phyloP scores from a whole-genome alignment of 2,888 invertebrate species.

The Anthrax anthrax region DNA sequence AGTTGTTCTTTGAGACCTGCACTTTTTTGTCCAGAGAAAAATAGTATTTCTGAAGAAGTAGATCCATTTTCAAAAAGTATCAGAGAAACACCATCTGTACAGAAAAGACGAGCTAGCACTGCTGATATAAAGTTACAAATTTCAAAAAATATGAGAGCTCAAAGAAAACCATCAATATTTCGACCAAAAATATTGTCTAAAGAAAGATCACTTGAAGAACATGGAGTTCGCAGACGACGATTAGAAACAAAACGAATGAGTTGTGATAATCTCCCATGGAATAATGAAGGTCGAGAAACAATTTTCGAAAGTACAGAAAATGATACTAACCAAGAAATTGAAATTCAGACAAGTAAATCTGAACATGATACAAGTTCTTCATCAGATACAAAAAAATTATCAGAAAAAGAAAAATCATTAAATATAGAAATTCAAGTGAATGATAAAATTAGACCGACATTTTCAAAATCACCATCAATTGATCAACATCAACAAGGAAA shows the following conservation, averaged over 20 bases:
- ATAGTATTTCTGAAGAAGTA: constrained; percentile 42
- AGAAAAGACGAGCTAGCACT: neutral
- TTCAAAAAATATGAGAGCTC: constrained; percentile 8
- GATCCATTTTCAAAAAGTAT: constrained; percentile 36
- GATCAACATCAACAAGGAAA: constrained; percentile 24
- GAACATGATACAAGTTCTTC: constrained; percentile 7
- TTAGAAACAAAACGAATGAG: constrained; percentile 39
- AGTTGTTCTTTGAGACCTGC: constrained; percentile 16
- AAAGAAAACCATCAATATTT: constrained; percentile 16
- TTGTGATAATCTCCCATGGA: constrained; percentile 31
- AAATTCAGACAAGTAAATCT: constrained; percentile 19
- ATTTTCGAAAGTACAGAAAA: constrained; percentile 34
- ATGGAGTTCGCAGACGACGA: constrained; percentile 37
- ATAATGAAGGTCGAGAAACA: constrained; percentile 27
- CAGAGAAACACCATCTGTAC: constrained; percentile 9
- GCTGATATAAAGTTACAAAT: constrained; percentile 5
- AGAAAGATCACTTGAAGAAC: constrained; percentile 32
- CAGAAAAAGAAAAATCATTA: constrained; percentile 3
- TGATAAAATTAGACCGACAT: constrained; percentile 16
- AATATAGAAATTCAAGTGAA: constrained; percentile 7
- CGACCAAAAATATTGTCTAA: constrained; percentile 31
- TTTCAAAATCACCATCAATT: constrained; percentile 28
- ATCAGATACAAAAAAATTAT: neutral
- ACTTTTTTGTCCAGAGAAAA: constrained; percentile 38
- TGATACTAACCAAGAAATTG: constrained; percentile 20